These are phyloP conservation scores for Nycticryphes semicollaris DNA, from an alignment of 2,113 vertebrate genomes.

Conservation along the genomic window DNA sequence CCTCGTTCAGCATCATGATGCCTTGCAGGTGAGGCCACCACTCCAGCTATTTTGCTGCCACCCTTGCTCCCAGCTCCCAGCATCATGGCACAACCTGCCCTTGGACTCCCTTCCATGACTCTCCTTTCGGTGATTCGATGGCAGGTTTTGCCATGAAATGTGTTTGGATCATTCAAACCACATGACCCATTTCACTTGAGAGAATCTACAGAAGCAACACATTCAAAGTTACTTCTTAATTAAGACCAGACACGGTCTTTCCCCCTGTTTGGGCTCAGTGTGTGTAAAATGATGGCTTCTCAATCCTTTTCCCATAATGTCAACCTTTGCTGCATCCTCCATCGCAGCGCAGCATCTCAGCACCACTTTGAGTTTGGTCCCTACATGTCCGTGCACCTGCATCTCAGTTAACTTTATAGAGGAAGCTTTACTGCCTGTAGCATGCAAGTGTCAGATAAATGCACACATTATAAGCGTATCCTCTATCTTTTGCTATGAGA, in stretches of 20 bases:
- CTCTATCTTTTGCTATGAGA: not conserved
- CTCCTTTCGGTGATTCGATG: not conserved
- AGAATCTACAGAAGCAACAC: not conserved
- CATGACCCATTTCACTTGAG: not conserved
- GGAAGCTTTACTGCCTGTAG: not conserved
- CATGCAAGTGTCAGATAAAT: not conserved
- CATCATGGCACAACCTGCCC: not conserved
- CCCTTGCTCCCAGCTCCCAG: fast-evolving
- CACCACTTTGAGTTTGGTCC: not conserved
- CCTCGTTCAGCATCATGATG: not conserved
- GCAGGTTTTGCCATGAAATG: not conserved
- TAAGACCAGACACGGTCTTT: not conserved
- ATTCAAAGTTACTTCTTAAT: not conserved
- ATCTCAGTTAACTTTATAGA: not conserved
- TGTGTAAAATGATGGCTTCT: not conserved
- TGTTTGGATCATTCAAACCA: not conserved
- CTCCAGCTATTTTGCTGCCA: not conserved
- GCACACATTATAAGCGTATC: not conserved
- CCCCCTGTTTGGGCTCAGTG: not conserved
- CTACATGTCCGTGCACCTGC: not conserved
- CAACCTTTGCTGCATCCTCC: not conserved
- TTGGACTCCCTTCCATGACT: not conserved
- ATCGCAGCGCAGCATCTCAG: not conserved
- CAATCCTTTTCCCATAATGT: not conserved
- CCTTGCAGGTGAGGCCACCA: not conserved